These are phyloP conservation scores for Ahaetulla prasina DNA, from an alignment of 2,113 vertebrate species.

Conservation along the genomic window DNA sequence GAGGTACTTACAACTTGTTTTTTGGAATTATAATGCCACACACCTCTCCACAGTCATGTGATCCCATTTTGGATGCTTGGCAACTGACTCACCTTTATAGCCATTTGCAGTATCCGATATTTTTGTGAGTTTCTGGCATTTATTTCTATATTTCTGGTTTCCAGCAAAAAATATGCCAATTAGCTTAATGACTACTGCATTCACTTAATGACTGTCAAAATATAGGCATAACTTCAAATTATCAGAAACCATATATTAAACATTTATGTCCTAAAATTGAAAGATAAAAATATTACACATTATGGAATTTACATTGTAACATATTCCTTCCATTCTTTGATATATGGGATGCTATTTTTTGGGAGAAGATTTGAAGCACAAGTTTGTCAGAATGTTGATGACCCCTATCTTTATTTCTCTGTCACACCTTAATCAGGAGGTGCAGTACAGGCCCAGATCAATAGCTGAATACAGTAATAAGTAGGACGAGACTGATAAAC, in stretches of 20 bases:
- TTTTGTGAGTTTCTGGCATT: too few species aligned
- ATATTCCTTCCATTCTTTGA: not conserved
- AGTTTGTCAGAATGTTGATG: not conserved
- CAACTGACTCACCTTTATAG: too few species aligned
- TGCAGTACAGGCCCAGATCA: not conserved
- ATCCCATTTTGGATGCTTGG: too few species aligned
- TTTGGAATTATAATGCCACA: too few species aligned
- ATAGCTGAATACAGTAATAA: not conserved
- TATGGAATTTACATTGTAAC: not conserved
- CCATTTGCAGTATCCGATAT: too few species aligned
- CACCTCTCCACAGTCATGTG: too few species aligned
- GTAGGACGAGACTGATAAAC: not conserved
- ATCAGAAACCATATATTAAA: not conserved
- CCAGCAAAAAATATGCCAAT: too few species aligned
- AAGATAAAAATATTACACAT: not conserved
- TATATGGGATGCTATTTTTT: not conserved
- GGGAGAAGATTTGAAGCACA: not conserved
- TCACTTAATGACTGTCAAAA: too few species aligned
- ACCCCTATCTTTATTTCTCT: not conserved
- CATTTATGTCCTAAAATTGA: not conserved
- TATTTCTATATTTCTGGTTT: too few species aligned
- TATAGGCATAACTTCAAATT: too few species aligned
- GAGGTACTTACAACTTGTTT: too few species aligned
- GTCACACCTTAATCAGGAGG: not conserved
- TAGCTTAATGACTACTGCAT: too few species aligned